Percentiles rank a stretch among this genome's conserved stretches.
Evolutionary conservation across 2,888 invertebrate genomes (phyloP).

Genomic region (Stictocephala bisonia): DNA sequence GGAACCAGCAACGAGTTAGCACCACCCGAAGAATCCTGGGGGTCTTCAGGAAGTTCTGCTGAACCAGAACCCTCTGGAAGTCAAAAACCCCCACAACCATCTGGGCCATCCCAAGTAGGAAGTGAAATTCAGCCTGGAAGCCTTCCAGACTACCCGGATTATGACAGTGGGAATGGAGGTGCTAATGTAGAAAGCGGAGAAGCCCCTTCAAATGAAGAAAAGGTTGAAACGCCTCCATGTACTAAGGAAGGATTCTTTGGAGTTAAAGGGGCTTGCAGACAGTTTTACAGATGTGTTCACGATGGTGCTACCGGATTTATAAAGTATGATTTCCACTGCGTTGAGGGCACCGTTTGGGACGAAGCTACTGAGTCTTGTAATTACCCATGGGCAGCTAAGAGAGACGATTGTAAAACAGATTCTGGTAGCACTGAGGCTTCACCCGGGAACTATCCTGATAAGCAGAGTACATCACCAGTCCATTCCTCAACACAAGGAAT

Average conservation of each 20-base stretch:
- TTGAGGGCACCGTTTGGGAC: constrained; percentile 71
- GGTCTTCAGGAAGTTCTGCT: neutral
- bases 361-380: constrained; percentile 69
- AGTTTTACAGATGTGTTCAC: constrained; percentile 65
- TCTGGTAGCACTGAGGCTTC: neutral
- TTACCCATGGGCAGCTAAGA: constrained; percentile 65
- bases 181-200: neutral
- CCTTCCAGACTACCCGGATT: constrained; percentile 17
- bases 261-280: constrained; percentile 62
- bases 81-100: constrained; percentile 26
- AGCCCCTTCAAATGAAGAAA: neutral
- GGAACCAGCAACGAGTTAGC: constrained; percentile 24
- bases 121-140: constrained; percentile 26
- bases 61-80: neutral
- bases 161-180: neutral
- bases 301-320: constrained; percentile 62
- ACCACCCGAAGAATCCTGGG: too few relatives aligned
- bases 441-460: neutral
- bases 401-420: constrained; percentile 55
- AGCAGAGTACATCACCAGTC: neutral
- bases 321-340: constrained; percentile 69
- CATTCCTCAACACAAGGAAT: neutral
- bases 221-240: constrained; percentile 53
- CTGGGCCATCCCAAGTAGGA: neutral
- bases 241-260: constrained; percentile 59